Evolutionary conservation across 2,888 invertebrate genomes (phyloP).

Genomic region (Rhorus exstirpatorius): DNA sequence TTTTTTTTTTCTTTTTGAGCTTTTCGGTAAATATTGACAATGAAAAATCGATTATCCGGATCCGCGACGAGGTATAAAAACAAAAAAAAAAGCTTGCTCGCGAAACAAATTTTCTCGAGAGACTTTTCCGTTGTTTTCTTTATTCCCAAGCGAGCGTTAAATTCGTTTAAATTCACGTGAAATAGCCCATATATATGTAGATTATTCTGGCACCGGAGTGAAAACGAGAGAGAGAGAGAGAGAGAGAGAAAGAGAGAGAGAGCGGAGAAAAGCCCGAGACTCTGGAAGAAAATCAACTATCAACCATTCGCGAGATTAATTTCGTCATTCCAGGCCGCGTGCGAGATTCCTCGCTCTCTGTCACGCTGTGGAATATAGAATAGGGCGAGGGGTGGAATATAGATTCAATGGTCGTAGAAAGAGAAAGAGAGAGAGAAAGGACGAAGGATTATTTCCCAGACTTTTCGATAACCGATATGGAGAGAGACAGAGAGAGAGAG

Average conservation of each 20-base stretch:
- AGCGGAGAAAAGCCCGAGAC: conserved; percentile 41
- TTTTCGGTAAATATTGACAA: no score
- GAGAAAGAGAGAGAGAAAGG: no score
- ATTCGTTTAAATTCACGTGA: not conserved
- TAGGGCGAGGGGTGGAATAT: conserved; percentile 35
- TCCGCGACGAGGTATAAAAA: no score
- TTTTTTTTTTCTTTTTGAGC: no score
- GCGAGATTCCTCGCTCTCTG: conserved; percentile 24
- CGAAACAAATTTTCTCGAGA: no score
- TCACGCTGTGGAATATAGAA: conserved; percentile 40
- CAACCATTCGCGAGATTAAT: conserved; percentile 68
- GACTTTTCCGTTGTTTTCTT: no score
- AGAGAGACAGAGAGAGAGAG: conserved; percentile 1
- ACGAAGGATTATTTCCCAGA: conserved; percentile 51
- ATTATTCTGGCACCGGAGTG: not conserved
- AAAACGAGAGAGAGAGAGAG: no score
- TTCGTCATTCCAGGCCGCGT: conserved; percentile 62
- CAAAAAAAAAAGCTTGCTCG: no score
- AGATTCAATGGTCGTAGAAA: conserved; percentile 57
- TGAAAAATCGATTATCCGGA: no score
- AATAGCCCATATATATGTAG: conserved; percentile 11
- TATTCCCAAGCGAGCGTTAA: no score
- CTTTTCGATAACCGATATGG: conserved; percentile 63
- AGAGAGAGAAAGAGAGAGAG: not conserved
- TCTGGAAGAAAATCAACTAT: conserved; percentile 66